Base-by-base conservation (phyloP, 2,113 vertebrate genomes). In the Baryphthengus martii region DNA sequence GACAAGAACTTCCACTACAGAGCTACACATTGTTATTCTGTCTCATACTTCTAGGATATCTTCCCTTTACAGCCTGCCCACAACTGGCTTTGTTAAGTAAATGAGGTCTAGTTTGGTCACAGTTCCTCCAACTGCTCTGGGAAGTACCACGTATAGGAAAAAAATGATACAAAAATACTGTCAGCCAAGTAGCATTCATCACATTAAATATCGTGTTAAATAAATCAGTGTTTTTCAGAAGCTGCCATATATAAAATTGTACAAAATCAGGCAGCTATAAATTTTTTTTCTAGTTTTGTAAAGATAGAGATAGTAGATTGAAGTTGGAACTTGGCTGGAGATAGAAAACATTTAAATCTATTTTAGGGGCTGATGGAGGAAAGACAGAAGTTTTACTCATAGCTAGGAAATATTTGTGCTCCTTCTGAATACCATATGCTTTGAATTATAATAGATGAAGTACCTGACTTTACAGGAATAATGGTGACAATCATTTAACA, bases 1-100 rank as follows among this genome's bases (percentile, higher is more conserved):
- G 75, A 89, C 71, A 73, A 86, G 85, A 88, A 94, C 67, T 91
- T 86, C 75, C 45, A 63, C 75, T 67, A 35, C 3, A 74, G 50
- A 7, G 7, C 78, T 33, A 45, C 16, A 11, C 25, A 23, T n/a
- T 13, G 35, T 82, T 89, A 72, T 18, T 80, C 63, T 20, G 29
- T 52, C 79, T 88, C 63, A 24, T 18, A 44, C 53, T 49, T 80
- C 39, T 47, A 77, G 23, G 70, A 42, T 47, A 93, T 10, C 45
- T 71, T 88, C 45, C 18, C 45, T 76, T 77, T 88, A 50, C 14
- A 62, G 6, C 4, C 35, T 62, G 49, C 33, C 29, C 53, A 66
- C 21, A 90, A 39, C 7, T 23, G 8, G 4, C 40, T 88, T 56
- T n/a, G 26, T 63, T 42, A 90, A 80, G 39, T 40, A 81, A 82